Percentiles rank a stretch among this genome's conserved stretches.
These are phyloP conservation scores for Riparia riparia DNA, from an alignment of 2,113 vertebrate species.

Conservation along the genomic window DNA sequence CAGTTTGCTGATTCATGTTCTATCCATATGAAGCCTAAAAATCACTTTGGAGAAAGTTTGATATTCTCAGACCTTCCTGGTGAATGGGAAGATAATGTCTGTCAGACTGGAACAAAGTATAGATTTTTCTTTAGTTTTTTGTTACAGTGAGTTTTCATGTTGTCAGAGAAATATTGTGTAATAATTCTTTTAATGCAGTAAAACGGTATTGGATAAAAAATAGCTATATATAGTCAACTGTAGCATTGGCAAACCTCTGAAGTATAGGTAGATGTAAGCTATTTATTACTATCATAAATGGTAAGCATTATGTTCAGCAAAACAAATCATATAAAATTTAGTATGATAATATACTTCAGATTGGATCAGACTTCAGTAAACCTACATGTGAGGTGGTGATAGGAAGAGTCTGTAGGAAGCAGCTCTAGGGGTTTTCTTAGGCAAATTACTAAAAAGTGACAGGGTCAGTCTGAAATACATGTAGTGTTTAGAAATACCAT, in stretches of 20 bases:
- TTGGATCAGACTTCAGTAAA: not conserved
- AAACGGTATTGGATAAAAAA: not conserved
- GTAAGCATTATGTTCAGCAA: not conserved
- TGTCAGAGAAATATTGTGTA: not conserved
- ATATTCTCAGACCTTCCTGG: not conserved
- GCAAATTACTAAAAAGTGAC: not conserved
- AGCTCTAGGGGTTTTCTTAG: not conserved
- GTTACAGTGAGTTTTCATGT: not conserved
- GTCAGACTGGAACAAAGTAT: not conserved
- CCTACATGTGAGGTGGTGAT: not conserved
- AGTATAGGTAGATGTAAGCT: not conserved
- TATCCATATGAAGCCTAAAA: not conserved
- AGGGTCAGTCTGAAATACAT: not conserved
- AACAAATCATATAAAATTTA: not conserved
- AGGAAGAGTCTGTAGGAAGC: not conserved
- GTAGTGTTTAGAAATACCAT: not conserved
- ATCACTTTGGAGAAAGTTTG: not conserved
- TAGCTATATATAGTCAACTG: not conserved
- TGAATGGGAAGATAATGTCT: not conserved
- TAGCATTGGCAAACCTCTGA: not conserved
- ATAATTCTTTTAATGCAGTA: not conserved
- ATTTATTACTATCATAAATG: not conserved
- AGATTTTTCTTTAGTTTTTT: not conserved
- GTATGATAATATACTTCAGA: not conserved
- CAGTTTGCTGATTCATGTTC: not conserved